Conservation (phyloP, 2,888 invertebrate genomes). For the Mimas tiliae region DNA sequence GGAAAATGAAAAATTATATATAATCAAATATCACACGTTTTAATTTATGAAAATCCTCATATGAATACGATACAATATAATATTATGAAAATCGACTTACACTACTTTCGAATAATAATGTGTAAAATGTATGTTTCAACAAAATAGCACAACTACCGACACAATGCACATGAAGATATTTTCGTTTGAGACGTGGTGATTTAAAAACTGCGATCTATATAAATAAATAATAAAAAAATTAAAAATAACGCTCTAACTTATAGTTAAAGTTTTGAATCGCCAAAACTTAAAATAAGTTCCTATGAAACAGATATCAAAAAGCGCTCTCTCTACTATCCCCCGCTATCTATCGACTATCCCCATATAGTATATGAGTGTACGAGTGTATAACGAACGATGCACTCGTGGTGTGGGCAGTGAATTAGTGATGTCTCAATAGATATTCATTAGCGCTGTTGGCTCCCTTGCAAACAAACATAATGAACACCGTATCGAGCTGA, state of each 20-base stretch:
- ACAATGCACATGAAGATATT: constrained; percentile 30
- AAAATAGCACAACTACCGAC: constrained; percentile 33
- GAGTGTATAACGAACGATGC: constrained; percentile 13
- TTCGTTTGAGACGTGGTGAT: constrained; percentile 67
- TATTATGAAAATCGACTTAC: constrained; percentile 41
- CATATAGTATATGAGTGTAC: not conserved
- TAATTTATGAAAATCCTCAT: constrained; percentile 69
- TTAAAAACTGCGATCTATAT: constrained; percentile 59
- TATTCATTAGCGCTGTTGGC: constrained; percentile 77
- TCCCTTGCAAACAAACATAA: constrained; percentile 74
- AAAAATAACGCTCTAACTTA: constrained; percentile 81
- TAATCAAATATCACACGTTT: constrained; percentile 71
- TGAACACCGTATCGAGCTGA: constrained; percentile 69
- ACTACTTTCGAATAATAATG: constrained; percentile 30
- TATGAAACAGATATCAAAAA: constrained; percentile 66
- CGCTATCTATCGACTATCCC: constrained; percentile 22
- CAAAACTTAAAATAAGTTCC: constrained; percentile 84
- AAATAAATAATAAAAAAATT: constrained; percentile 74
- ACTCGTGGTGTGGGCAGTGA: constrained; percentile 34
- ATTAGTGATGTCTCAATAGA: constrained; percentile 52
- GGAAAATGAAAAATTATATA: constrained; percentile 67
- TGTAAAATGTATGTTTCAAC: constrained; percentile 24
- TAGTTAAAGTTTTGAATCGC: constrained; percentile 83
- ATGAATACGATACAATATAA: constrained; percentile 42
- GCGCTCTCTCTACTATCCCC: constrained; percentile 50